A percentile compares a stretch with the other conserved stretches of the same genome.
Conservation (phyloP, 2,888 invertebrate genomes). For the Busseola fusca region DNA sequence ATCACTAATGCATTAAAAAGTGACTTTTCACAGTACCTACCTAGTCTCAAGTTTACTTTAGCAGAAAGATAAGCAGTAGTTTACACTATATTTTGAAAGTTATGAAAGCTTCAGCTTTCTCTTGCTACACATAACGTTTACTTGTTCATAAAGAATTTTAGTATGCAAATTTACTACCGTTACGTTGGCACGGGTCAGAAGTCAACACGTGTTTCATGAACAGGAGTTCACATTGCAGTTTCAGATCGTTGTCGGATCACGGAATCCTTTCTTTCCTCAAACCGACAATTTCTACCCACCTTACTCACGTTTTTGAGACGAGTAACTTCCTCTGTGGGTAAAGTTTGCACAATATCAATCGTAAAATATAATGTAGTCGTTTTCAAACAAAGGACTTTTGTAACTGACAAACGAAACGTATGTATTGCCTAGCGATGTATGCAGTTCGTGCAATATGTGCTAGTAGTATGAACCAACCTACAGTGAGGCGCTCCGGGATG, state of each 20-base stretch:
- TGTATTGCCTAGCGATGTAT: conserved; percentile 35
- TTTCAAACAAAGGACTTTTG: conserved; percentile 67
- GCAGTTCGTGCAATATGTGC: conserved; percentile 43
- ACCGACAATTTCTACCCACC: conserved; percentile 63
- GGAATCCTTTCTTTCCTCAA: conserved; percentile 72
- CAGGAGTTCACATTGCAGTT: conserved; percentile 59
- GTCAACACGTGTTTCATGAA: conserved; percentile 67
- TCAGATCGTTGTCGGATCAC: conserved; percentile 75
- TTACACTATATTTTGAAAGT: neutral
- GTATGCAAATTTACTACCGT: conserved; percentile 60
- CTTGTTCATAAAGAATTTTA: conserved; percentile 51
- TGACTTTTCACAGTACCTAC: no score
- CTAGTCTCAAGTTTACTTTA: neutral
- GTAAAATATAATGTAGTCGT: conserved; percentile 66
- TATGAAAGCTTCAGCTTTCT: conserved; percentile 44
- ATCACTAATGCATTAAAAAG: neutral
- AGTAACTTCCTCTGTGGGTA: conserved; percentile 51
- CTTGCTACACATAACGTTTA: conserved; percentile 31
- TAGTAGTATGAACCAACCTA: conserved; percentile 1
- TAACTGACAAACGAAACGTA: conserved; percentile 46
- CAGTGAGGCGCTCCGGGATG: conserved; percentile 10
- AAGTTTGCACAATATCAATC: conserved; percentile 66
- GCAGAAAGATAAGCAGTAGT: neutral
- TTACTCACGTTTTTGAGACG: conserved; percentile 66
- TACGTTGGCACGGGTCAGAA: conserved; percentile 65